These are phyloP conservation scores for Epizoanthus stellaris DNA, from an alignment of 92 coral and sea anemone genomes.

Conservation along the genomic window DNA sequence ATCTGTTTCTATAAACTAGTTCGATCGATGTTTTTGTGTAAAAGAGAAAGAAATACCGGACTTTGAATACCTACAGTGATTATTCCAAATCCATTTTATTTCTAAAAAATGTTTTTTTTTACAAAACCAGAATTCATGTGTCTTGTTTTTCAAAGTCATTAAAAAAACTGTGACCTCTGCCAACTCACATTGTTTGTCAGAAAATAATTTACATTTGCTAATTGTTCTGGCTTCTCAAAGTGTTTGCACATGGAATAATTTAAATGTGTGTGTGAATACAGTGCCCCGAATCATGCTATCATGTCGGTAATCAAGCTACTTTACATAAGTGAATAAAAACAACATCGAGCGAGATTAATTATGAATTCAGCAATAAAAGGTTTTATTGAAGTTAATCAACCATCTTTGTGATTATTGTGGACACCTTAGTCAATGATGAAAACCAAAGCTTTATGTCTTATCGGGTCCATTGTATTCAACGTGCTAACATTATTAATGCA, in stretches of 20 bases:
- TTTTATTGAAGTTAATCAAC: neutral
- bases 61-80: too few species aligned
- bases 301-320: neutral
- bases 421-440: neutral
- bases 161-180: neutral
- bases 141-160: neutral
- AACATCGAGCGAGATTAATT: neutral
- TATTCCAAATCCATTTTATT: neutral
- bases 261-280: neutral
- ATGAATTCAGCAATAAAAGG: neutral
- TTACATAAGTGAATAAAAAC: constrained; percentile 3
- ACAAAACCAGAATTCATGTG: neutral
- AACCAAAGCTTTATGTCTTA: neutral
- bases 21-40: too few species aligned
- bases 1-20: too few species aligned
- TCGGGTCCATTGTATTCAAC: too few species aligned
- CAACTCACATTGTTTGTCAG: neutral
- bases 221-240: constrained; percentile 1
- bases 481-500: too few species aligned
- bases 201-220: neutral
- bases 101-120: neutral
- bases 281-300: neutral
- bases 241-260: constrained; percentile 41
- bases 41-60: too few species aligned
- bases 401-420: neutral